Percentiles rank a stretch among this genome's conserved stretches.
These are phyloP conservation scores for Terebella lapidaria DNA, from an alignment of 2,888 invertebrate genomes.

Conservation along the genomic window DNA sequence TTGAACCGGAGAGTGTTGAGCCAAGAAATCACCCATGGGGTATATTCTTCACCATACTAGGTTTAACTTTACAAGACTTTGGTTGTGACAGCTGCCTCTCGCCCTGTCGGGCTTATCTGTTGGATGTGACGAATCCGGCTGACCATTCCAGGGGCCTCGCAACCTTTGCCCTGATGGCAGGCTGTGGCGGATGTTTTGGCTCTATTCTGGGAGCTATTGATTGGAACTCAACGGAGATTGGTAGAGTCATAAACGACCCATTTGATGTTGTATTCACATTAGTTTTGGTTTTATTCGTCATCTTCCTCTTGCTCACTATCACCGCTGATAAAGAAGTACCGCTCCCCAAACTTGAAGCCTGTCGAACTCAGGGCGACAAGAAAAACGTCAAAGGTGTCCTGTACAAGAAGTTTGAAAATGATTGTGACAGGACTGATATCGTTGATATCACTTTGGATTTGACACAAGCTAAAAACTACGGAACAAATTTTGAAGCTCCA, in stretches of 20 bases:
- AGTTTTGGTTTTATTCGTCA: slow-evolving; percentile 81
- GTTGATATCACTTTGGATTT: no score
- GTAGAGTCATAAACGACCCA: slow-evolving; percentile 78
- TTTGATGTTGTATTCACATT: slow-evolving; percentile 82
- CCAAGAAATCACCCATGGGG: slow-evolving; percentile 27
- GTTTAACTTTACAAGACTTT: slow-evolving; percentile 88
- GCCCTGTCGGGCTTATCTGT: slow-evolving; percentile 84
- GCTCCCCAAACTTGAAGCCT: slow-evolving; percentile 29
- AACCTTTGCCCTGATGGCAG: slow-evolving; percentile 95
- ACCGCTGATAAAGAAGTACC: slow-evolving; percentile 90
- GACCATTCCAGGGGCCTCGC: slow-evolving; percentile 90
- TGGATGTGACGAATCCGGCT: slow-evolving; percentile 73
- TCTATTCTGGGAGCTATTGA: slow-evolving; percentile 72
- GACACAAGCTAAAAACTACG: background rate
- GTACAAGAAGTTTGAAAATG: slow-evolving; percentile 45
- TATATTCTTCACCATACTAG: slow-evolving; percentile 74
- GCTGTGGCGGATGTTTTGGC: slow-evolving; percentile 88
- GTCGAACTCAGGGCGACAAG: slow-evolving; percentile 33
- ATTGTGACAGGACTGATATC: slow-evolving; percentile 19
- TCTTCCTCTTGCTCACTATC: slow-evolving; percentile 76
- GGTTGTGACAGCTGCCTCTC: slow-evolving; percentile 96
- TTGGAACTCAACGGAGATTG: slow-evolving; percentile 84
- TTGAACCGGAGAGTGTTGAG: no score
- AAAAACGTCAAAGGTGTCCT: slow-evolving; percentile 35
- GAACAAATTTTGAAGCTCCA: background rate